These are phyloP conservation scores for Syrmaticus mikado DNA, from an alignment of 2,113 vertebrate genomes.

Conservation along the genomic window DNA sequence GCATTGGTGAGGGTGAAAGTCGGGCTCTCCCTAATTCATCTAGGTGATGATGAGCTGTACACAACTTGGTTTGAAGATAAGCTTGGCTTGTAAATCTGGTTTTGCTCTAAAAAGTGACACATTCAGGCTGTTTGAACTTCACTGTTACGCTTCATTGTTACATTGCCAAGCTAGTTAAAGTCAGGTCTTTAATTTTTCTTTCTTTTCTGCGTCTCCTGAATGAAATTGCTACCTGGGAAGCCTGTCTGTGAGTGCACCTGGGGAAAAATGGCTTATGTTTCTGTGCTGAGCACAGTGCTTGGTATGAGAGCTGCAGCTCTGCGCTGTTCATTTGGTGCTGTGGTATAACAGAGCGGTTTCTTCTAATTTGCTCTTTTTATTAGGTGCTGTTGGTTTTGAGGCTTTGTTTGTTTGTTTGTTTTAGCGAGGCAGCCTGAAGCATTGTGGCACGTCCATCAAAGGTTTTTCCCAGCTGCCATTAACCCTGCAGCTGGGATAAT, in stretches of 20 bases:
- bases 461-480: not conserved
- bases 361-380: constrained; percentile 36
- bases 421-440: constrained; percentile 11
- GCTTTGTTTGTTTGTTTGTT: not conserved
- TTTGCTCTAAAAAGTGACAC: not conserved
- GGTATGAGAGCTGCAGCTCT: not conserved
- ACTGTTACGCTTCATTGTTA: not conserved
- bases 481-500: not conserved
- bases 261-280: not conserved
- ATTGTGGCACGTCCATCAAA: not conserved
- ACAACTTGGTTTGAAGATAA: not conserved
- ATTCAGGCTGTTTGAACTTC: not conserved
- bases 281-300: not conserved
- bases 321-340: not conserved
- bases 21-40: not conserved
- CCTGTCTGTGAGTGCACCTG: not conserved
- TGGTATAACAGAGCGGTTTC: not conserved
- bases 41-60: not conserved
- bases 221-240: not conserved
- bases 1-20: not conserved
- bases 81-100: not conserved
- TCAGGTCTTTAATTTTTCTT: not conserved
- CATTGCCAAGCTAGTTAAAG: not conserved
- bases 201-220: not conserved
- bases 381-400: constrained; percentile 38